Base-by-base conservation (phyloP, 2,113 vertebrate genomes). In the Tylochromis polylepis region DNA sequence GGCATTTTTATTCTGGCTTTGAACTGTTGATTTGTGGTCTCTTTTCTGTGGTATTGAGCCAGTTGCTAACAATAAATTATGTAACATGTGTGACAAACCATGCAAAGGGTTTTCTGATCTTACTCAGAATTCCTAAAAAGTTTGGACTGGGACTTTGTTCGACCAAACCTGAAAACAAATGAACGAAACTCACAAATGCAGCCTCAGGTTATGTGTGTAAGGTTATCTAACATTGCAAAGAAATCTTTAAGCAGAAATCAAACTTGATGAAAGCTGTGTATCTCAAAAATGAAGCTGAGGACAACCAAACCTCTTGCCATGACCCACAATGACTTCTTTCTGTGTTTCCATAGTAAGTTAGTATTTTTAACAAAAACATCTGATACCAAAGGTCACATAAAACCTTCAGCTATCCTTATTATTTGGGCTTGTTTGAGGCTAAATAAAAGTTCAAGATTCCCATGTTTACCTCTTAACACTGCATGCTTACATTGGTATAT, bases 21-120 rank as follows among this genome's bases (percentile, higher is more conserved):
- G 91, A 94, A 91, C 83, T 91, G 9, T 83, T 95, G 92, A 95
- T 95, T 95, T 95, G 83, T 92, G 87, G 27, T 51, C 14, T 78
- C 83, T 85, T 91, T 87, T 91, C 85, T 53, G 3, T 36, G 7
- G 62, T 80, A 22, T 62, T 58, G 58, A 91, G 83, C 85, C 90
- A 91, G 24, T 18, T 18, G 18, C 79, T 36, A 84, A 90, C 88
- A 89, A 87, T 91, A 94, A 94, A 84, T 95, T 95, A 89, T 90
- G 83, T 89, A 94, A 95, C 79, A 41, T 57, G 55, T 22, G 14
- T 82, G 77, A 89, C 56, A 18, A 29, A 65, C 22, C 72, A 18
- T 80, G 82, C 59, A 87, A 85, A 83, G 85, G 70, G 18, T 94
- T 77, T 83, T 87, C 59, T 85, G 88, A 94, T 94, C 92, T 93